Evolutionary conservation across 2,113 vertebrate genomes (phyloP), one percentile per base, ranked within the genome.

Genomic region (Neomonachus schauinslandi): DNA sequence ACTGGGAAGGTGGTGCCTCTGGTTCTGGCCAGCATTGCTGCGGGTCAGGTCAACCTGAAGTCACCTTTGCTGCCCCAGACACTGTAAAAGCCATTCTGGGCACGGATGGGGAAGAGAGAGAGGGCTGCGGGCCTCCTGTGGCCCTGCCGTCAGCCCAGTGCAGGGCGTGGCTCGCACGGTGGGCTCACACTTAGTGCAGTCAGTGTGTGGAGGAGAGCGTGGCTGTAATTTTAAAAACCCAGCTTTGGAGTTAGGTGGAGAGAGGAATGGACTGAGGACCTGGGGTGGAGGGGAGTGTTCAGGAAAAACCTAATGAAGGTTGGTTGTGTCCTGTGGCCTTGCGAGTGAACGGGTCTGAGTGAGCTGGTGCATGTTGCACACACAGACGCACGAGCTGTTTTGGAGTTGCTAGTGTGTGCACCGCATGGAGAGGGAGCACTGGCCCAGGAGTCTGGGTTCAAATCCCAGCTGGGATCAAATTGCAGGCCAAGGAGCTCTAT

Each of bases 21-120:
- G 39, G n/a, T 94, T 82, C 93, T 89, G 53, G 72, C 55, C 85
- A 6, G 42, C 39, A 53, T 80, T 79, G 57, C 51, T 69, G 69
- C 33, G 8, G 8, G 36, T 89, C 89, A 82, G 96, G 95, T 98
- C 82, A 95, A 85, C 69, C 85, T 13, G 63, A 91, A 96, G 61
- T 96, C 65, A 61, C 19, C 26, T 7, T 53, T 39, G 0, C 77
- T 51, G 46, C 1, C 13, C 42, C 36, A 72, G n/a, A 39, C 2
- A 11, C 88, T 85, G 13, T 79, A 24, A 93, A 90, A 92, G 72
- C 24, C n/a, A 18, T 65, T 49, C 8, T 39, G 55, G n/a, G 71
- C 51, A 53, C 46, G 55, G 63, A 55, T 19, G 71, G 74, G 12
- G 8, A 61, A 59, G 36, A 57, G 33, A 57, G 65, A 63, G 12